Base-by-base conservation (phyloP, 2,797 vertebrate genomes). In the Valencia hispanica region DNA sequence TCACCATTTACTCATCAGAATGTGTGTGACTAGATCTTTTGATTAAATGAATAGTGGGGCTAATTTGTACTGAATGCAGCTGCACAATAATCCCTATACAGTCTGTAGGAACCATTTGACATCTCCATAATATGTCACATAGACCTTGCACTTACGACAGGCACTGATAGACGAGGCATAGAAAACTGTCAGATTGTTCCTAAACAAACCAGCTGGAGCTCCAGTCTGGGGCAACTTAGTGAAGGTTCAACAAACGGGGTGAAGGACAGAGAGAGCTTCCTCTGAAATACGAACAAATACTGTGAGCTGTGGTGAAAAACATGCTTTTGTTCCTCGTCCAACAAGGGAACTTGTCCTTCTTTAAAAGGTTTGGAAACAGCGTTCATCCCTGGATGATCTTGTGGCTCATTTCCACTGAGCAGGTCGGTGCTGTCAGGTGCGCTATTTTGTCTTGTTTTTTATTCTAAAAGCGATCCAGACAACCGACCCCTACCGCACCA, bases 111-210 rank as follows among this genome's bases (percentile, higher is more conserved):
- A 59, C 51, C 3, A 82, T 68, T 80, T 68, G 32, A 79, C 77
- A 83, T 83, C 73, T 79, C 83, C 61, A 68, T 73, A 45, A 12
- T 63, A 78, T 57, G 72, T 88, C 84, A 77, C 45, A 1, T 61
- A 55, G 78, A 78, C 87, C 85, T 86, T 82, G 82, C 30, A 30
- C 47, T 79, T 74, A 75, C 69, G 86, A 79, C 77, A 72, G 80
- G 63, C 43, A 34, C 47, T 80, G 79, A 78, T 84, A 84, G 77
- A 81, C 45, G 81, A 78, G 50, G 66, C 55, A 34, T 39, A n/a
- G 72, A 84, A n/a, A 79, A 65, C 79, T 27, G 72, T 30, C 77
- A 3, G 25, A 1, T 55, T 74, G 79, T 84, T 85, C 74, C 80
- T 61, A 79, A 90, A 86, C 86, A 86, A 84, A 68, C 51, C 59